Evolutionary conservation across 2,888 invertebrate genomes (phyloP).

Genomic region (Stramonita haemastoma): DNA sequence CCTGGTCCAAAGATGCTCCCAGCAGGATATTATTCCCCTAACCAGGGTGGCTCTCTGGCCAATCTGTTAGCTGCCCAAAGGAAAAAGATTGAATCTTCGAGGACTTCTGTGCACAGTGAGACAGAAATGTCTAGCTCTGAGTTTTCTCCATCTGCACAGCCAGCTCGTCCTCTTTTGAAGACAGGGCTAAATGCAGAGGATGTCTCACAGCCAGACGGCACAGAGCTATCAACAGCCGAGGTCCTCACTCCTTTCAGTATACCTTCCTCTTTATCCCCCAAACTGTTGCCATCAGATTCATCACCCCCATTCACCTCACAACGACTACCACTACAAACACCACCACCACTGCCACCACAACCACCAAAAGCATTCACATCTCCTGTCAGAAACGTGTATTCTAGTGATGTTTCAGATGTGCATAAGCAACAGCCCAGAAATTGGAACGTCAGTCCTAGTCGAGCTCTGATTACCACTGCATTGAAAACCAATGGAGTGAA

Average conservation of each 20-base stretch:
- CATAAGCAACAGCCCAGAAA: no score
- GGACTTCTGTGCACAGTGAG: background rate
- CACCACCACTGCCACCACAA: background rate
- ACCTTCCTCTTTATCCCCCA: background rate
- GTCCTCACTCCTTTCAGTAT: no score
- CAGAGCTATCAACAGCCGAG: background rate
- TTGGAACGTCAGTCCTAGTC: background rate
- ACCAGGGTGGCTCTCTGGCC: background rate
- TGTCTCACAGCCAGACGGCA: background rate
- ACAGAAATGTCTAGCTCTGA: background rate
- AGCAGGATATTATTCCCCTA: background rate
- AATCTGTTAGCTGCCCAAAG: constrained; percentile 9
- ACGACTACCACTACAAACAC: background rate
- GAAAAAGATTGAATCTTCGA: background rate
- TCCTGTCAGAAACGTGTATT: background rate
- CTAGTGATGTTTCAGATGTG: background rate
- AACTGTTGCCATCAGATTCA: background rate
- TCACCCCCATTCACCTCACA: background rate
- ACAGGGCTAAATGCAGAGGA: background rate
- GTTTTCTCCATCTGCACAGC: no score
- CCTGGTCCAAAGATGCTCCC: background rate
- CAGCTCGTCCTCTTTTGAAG: background rate
- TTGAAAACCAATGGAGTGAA: background rate
- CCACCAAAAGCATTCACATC: background rate
- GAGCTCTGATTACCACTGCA: background rate